Evolutionary conservation across 2,888 invertebrate species (phyloP).

Genomic region (Callimorpha dominula): DNA sequence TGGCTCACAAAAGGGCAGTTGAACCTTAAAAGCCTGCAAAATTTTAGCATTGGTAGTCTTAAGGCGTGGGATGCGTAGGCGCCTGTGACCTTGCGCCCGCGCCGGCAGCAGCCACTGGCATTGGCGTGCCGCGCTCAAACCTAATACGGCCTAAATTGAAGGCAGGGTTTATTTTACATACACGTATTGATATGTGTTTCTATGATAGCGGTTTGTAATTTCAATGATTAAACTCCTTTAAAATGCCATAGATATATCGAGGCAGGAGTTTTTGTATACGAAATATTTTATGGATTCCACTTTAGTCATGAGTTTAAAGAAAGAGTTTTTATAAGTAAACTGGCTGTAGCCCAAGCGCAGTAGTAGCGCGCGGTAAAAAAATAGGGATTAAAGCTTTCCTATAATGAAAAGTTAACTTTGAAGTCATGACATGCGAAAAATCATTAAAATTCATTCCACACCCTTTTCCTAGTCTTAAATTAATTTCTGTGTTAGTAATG

Average conservation of each 20-base stretch:
- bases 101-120: conserved; percentile 57
- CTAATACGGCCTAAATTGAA: conserved; percentile 67
- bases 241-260: background rate
- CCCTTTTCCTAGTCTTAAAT: too few relatives aligned
- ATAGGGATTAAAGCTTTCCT: background rate
- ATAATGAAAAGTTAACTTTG: too few relatives aligned
- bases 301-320: background rate
- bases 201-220: background rate
- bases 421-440: too few relatives aligned
- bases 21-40: conserved; percentile 1
- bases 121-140: conserved; percentile 63
- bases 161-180: conserved; percentile 45
- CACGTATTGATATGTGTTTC: conserved; percentile 14
- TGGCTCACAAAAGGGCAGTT: background rate
- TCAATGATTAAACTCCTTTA: background rate
- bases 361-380: too few relatives aligned
- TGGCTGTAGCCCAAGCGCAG: too few relatives aligned
- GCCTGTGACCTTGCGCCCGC: conserved; percentile 71
- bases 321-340: background rate
- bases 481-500: too few relatives aligned
- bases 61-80: conserved; percentile 68
- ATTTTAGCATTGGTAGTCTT: conserved; percentile 29
- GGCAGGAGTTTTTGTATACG: too few relatives aligned
- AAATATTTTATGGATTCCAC: background rate
- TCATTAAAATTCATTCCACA: too few relatives aligned